Base-by-base conservation (phyloP, 2,888 invertebrate genomes). In the Andrena flavipes region DNA sequence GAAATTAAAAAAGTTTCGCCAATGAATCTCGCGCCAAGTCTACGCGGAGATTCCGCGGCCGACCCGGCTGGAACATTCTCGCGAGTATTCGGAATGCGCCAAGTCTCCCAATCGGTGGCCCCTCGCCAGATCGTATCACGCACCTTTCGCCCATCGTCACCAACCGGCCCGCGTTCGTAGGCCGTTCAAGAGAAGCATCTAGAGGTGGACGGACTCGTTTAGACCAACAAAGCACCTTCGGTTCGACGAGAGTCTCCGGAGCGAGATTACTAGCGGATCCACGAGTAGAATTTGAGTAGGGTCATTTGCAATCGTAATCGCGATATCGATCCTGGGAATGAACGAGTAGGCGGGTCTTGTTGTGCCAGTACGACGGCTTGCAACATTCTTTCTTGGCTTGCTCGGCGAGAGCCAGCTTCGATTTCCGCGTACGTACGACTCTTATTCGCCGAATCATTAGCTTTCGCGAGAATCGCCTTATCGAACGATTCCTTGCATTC, bases 291-390 rank as follows among this genome's bases (percentile, higher is more conserved):
- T 42, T 33, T 42, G 42, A 64, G 33, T 20, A 2, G 63, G 42
- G 42, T 64, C 26, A 64, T 64, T 30, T 33, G 10, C 29, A 8
- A 56, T 68, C 48, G 16, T 60, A 72, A 82, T 80, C 76, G 62
- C 26, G 68, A 80, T 72, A 80, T 72, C 76, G 76, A 63, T 75
- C 51, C 63, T 70, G 54, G 35, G 67, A 71, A 73, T 48, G 73
- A 29, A 35, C n/a, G 29, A 60, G 62, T 23, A 51, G 42, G n/a
- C 51, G 74, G 73, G 33, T 69, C 70, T 56, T 26, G 62, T 82
- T 77, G 70, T 69, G 59, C 48, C 16, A n/a, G 49, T 67, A 13
- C 60, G 29, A 80, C 69, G 48, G 16, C 42, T 4, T 8, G 23
- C 56, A 42, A 48, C 70, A 60, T 70, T 70, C 70, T 60, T 70